Percentiles rank a stretch among this genome's conserved stretches.
These are phyloP conservation scores for Arion vulgaris DNA, from an alignment of 1,140 invertebrate species.

Conservation along the genomic window DNA sequence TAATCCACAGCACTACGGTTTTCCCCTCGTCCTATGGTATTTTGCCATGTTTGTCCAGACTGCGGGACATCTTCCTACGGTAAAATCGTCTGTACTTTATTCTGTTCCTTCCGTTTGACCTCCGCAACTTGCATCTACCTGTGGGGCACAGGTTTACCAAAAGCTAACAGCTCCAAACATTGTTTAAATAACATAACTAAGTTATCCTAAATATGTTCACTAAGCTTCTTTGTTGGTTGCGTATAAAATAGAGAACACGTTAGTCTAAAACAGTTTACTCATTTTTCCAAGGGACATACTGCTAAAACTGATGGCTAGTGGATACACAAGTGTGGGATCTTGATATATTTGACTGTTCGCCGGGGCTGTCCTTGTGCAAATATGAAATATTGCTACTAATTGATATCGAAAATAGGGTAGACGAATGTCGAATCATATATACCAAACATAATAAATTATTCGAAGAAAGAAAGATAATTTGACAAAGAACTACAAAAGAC, in stretches of 20 bases:
- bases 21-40: not conserved
- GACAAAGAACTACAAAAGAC: too few species aligned
- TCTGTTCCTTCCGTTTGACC: not conserved
- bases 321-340: too few species aligned
- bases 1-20: not conserved
- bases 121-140: not conserved
- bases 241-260: not conserved
- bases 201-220: not conserved
- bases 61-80: not conserved
- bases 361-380: too few species aligned
- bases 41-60: not conserved
- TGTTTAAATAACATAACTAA: not conserved
- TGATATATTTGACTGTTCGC: too few species aligned
- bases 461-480: too few species aligned
- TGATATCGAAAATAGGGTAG: too few species aligned
- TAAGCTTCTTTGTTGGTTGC: not conserved
- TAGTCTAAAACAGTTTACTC: not conserved
- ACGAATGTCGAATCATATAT: too few species aligned
- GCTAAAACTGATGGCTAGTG: not conserved
- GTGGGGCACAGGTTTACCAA: not conserved
- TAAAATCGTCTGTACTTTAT: not conserved
- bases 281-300: not conserved
- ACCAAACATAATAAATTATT: too few species aligned
- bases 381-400: too few species aligned
- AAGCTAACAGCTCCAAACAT: not conserved